phyloP scores from a whole-genome alignment of 2,888 invertebrate species.

The Tiliacea citrago region DNA sequence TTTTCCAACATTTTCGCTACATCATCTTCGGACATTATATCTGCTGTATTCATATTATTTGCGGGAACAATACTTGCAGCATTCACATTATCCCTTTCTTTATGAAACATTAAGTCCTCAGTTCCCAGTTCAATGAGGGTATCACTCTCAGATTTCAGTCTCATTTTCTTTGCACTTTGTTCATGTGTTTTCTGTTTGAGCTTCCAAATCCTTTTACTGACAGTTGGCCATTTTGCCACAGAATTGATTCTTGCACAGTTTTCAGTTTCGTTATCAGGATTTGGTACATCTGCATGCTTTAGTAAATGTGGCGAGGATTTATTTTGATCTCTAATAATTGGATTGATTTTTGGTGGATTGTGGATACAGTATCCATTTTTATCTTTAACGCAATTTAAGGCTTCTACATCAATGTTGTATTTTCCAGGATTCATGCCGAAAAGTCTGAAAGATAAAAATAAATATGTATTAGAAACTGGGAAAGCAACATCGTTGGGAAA shows the following conservation, averaged over 20 bases:
- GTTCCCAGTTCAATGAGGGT: constrained; percentile 76
- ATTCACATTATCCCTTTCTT: constrained; percentile 35
- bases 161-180: constrained; percentile 78
- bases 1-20: constrained; percentile 44
- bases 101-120: constrained; percentile 71
- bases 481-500: no score
- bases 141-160: constrained; percentile 74
- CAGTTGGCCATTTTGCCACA: constrained; percentile 82
- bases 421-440: constrained; percentile 84
- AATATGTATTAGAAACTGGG: not conserved
- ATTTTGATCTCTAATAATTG: constrained; percentile 60
- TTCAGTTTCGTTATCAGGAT: constrained; percentile 73
- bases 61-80: constrained; percentile 36
- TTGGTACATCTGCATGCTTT: constrained; percentile 70
- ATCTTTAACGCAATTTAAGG: constrained; percentile 83
- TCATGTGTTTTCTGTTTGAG: constrained; percentile 75
- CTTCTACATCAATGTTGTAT: constrained; percentile 83
- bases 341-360: constrained; percentile 73
- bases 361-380: constrained; percentile 83
- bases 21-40: constrained; percentile 34
- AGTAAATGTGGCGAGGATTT: constrained; percentile 67
- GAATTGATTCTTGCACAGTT: constrained; percentile 83
- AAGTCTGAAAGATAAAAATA: constrained; percentile 79
- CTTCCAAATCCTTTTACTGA: constrained; percentile 81
- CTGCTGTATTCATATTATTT: constrained; percentile 40